Evolutionary conservation across 2,113 vertebrate genomes (phyloP), one percentile per base, ranked within the genome.

Genomic region (Condylura cristata): DNA sequence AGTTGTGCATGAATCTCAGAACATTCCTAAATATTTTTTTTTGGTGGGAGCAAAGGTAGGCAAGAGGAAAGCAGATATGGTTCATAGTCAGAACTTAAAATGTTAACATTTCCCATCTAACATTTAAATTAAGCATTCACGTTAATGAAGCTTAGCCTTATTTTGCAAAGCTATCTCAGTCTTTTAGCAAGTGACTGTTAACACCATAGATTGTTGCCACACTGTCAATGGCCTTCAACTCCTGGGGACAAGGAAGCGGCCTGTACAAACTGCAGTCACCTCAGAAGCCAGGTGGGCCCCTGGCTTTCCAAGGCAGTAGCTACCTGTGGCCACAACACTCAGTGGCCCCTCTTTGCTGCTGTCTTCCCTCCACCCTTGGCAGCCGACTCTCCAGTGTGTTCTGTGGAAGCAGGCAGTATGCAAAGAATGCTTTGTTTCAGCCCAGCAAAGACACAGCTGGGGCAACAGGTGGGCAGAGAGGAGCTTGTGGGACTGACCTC

Each of bases 121-220:
- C 28, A 26, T 86, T 95, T 88, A 88, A 76, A 39, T 85, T 80
- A 90, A 68, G 20, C 37, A 79, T 72, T 39, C 48, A 90, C 87
- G 63, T 74, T 58, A 44, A 90, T 39, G n/a, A 60, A 86, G 56
- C 51, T 46, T 79, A 86, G 65, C 61, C 30, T 89, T 86, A 84
- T 95, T 95, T 92, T 89, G 46, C 83, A 95, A 87, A 93, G 66
- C n/a, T 44, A 8, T 79, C 66, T 93, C 68, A 91, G 39, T 24
- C 39, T 75, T 93, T 75, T 79, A 90, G 61, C 61, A 95, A 90
- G 37, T 82, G 30, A 82, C 70, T 76, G 32, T 72, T 94, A 91
- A 93, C 18, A 32, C 11, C 37, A 86, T 16, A 94, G 68, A 74
- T 86, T 88, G 34, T 46, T 90, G 60, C 71, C 71, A 32, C 88